Evolutionary conservation across 2,888 invertebrate genomes (phyloP).

Genomic region (Teinopalpus imperialis): DNA sequence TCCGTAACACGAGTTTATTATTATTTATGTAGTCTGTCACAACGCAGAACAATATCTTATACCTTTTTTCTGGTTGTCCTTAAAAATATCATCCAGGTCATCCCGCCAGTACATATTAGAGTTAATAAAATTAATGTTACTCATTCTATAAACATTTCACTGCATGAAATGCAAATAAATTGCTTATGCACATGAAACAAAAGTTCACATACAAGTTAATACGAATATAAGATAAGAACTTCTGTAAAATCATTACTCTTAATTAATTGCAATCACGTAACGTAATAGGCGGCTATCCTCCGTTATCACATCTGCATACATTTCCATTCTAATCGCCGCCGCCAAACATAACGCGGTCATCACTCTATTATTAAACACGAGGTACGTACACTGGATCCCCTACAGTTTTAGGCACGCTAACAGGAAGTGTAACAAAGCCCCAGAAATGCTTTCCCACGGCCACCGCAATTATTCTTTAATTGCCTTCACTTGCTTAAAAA

Average conservation of each 20-base stretch:
- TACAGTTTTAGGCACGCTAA: constrained; percentile 30
- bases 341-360: constrained; percentile 22
- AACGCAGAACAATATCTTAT: too few relatives aligned
- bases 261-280: constrained; percentile 28
- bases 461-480: constrained; percentile 57
- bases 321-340: constrained; percentile 29
- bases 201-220: constrained; percentile 13
- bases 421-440: constrained; percentile 51
- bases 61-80: too few relatives aligned
- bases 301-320: constrained; percentile 27
- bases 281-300: constrained; percentile 22
- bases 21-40: too few relatives aligned
- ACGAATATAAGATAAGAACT: constrained; percentile 7
- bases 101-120: too few relatives aligned
- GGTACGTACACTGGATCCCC: constrained; percentile 20
- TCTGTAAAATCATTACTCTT: constrained; percentile 20
- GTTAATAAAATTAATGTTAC: not conserved
- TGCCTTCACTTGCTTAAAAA: constrained; percentile 64
- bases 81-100: too few relatives aligned
- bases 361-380: constrained; percentile 25
- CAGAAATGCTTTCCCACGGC: constrained; percentile 64
- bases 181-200: not conserved
- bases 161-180: not conserved
- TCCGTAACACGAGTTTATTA: too few relatives aligned
- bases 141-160: not conserved